Conservation (phyloP, 2,797 vertebrate genomes). For the Chloroceryle inda region DNA sequence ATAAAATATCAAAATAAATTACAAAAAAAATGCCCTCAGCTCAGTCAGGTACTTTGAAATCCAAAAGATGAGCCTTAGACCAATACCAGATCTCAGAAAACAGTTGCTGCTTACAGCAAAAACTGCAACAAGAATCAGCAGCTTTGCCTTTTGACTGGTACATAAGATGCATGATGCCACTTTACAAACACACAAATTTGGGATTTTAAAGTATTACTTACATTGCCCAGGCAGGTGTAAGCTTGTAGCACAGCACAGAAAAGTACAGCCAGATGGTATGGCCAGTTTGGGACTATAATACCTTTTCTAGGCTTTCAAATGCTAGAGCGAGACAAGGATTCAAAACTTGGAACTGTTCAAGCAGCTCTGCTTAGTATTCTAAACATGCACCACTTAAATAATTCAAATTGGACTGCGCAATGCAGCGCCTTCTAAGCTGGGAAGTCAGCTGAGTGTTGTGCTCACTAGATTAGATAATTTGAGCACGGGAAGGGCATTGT, state of each 20-base stretch:
- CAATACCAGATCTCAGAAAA: background rate
- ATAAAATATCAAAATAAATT: background rate
- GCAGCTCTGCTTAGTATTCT: slow-evolving; percentile 65
- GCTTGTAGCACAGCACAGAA: background rate
- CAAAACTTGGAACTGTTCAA: slow-evolving; percentile 28
- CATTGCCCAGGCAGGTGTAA: slow-evolving; percentile 12
- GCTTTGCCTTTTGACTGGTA: background rate
- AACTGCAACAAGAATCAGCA: background rate
- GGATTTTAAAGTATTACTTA: slow-evolving; percentile 6
- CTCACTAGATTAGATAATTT: slow-evolving; percentile 65
- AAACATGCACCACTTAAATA: slow-evolving; percentile 65
- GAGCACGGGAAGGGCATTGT: slow-evolving; percentile 38
- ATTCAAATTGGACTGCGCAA: slow-evolving; percentile 71
- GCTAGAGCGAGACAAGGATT: slow-evolving; percentile 24
- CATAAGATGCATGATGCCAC: background rate
- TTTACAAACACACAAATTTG: background rate
- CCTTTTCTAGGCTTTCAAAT: slow-evolving; percentile 34
- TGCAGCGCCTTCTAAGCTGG: slow-evolving; percentile 64
- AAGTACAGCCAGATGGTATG: background rate
- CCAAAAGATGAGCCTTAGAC: background rate
- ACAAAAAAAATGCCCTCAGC: background rate
- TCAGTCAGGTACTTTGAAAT: background rate
- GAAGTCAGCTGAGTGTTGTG: slow-evolving; percentile 67
- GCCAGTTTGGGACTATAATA: background rate
- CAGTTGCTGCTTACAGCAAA: background rate